Conservation (phyloP, 2,888 invertebrate species). For the Pristionchus japonicus region DNA sequence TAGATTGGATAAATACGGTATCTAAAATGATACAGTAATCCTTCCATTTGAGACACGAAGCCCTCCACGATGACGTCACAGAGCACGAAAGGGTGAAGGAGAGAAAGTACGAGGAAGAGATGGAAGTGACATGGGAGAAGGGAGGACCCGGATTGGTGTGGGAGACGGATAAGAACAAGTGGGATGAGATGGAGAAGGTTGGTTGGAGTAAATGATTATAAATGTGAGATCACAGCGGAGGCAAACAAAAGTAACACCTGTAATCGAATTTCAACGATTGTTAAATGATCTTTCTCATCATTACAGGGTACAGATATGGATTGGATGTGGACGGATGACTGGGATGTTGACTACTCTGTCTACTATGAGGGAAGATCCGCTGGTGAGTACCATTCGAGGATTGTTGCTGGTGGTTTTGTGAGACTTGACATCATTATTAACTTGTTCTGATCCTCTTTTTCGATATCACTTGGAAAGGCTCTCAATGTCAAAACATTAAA, state of each 20-base stretch:
- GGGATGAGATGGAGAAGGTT: conserved; percentile 77
- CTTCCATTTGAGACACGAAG: conserved; percentile 76
- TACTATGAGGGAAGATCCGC: conserved; percentile 77
- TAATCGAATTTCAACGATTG: too few relatives aligned
- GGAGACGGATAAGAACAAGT: conserved; percentile 80
- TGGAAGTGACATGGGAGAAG: conserved; percentile 79
- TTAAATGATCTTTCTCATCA: too few relatives aligned
- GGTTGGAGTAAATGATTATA: background rate
- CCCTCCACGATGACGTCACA: conserved; percentile 77
- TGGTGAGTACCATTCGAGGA: conserved; percentile 53
- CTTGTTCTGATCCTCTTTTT: too few relatives aligned
- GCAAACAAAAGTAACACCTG: too few relatives aligned
- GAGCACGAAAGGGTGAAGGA: conserved; percentile 75
- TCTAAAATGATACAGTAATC: background rate
- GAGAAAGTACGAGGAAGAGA: conserved; percentile 63
- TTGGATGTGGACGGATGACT: conserved; percentile 79
- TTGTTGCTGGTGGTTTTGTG: background rate
- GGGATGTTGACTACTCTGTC: conserved; percentile 79
- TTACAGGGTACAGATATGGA: conserved; percentile 76
- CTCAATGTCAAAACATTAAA: too few relatives aligned
- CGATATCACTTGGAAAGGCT: too few relatives aligned
- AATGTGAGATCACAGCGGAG: too few relatives aligned
- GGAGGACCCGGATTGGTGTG: conserved; percentile 80
- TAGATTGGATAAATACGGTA: background rate
- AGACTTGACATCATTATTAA: background rate